A percentile compares a stretch with the other conserved stretches of the same genome.
Conservation (phyloP, 2,888 invertebrate genomes). For the Bimastos eiseni region DNA sequence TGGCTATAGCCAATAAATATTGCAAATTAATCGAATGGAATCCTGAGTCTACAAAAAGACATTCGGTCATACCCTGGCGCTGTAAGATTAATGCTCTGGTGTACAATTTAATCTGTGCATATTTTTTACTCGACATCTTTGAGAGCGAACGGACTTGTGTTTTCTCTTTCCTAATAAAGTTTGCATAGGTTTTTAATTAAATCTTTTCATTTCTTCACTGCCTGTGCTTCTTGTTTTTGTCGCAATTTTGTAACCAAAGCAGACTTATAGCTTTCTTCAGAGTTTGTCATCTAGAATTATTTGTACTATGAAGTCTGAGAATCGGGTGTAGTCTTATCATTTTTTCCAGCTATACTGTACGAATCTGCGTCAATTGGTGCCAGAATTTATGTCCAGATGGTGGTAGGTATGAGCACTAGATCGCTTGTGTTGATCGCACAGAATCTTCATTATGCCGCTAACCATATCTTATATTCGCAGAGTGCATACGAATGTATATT, state of each 20-base stretch:
- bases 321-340: background rate
- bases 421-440: background rate
- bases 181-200: background rate
- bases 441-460: background rate
- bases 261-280: background rate
- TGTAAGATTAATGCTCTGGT: background rate
- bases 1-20: too few relatives aligned
- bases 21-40: too few relatives aligned
- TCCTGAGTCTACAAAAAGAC: too few relatives aligned
- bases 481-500: background rate
- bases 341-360: background rate
- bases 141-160: background rate
- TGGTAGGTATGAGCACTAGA: background rate
- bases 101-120: background rate
- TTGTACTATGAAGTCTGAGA: background rate
- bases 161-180: background rate
- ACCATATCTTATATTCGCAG: background rate
- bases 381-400: background rate
- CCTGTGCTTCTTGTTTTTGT: background rate
- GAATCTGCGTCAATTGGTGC: background rate
- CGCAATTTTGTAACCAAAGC: background rate
- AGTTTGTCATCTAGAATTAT: background rate
- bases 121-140: background rate
- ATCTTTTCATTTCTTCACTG: background rate
- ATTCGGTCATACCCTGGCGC: too few relatives aligned